A percentile compares a stretch with the other conserved stretches of the same genome.
These are phyloP conservation scores for Petrocephalus microphthalmus DNA, from an alignment of 2,113 vertebrate genomes.

Conservation along the genomic window DNA sequence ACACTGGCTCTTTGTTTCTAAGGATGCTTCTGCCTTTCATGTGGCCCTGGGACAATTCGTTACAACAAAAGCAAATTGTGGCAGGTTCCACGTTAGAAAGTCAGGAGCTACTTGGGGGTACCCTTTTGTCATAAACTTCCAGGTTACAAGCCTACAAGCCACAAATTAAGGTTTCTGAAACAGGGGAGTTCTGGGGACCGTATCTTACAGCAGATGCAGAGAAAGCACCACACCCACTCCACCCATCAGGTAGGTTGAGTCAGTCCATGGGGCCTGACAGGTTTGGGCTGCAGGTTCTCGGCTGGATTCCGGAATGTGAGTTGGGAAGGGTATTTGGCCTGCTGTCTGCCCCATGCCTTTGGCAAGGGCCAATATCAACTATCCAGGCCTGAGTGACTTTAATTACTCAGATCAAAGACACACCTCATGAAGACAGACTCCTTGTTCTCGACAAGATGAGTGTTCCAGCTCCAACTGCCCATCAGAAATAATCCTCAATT, in stretches of 20 bases:
- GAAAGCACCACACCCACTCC: not conserved
- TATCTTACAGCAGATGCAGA: not conserved
- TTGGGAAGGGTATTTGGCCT: not conserved
- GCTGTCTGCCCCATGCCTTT: not conserved
- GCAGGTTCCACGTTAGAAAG: not conserved
- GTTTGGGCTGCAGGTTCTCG: conserved; percentile 4
- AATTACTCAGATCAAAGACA: not conserved
- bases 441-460: not conserved
- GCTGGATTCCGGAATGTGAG: not conserved
- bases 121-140: not conserved
- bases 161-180: not conserved
- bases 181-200: not conserved
- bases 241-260: not conserved
- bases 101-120: not conserved
- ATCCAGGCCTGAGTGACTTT: not conserved
- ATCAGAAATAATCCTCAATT: not conserved
- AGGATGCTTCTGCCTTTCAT: conserved; percentile 69
- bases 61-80: conserved; percentile 27
- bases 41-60: conserved; percentile 64
- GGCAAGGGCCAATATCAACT: not conserved
- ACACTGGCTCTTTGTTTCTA: conserved; percentile 62
- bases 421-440: not conserved
- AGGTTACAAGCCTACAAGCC: not conserved
- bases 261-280: not conserved
- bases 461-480: not conserved